These are phyloP conservation scores for Austrofundulus limnaeus DNA, from an alignment of 2,113 vertebrate genomes.

Conservation along the genomic window DNA sequence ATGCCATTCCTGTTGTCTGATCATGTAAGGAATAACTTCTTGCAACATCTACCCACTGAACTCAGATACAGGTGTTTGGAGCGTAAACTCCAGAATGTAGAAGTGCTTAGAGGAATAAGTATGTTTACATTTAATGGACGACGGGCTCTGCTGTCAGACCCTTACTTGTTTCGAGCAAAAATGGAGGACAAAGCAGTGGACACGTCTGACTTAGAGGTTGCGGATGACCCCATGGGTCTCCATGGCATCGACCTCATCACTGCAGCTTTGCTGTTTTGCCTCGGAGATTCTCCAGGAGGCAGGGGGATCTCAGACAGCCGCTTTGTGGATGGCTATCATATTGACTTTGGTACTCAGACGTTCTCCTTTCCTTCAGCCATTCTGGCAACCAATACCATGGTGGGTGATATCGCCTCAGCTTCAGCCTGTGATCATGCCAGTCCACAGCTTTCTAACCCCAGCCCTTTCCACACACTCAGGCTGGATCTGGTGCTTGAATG, in stretches of 20 bases:
- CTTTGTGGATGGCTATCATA: slow-evolving; percentile 88
- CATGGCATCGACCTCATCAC: slow-evolving; percentile 98
- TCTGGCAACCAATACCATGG: slow-evolving; percentile 96
- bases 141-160: slow-evolving; percentile 84
- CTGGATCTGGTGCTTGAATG: slow-evolving; percentile 97
- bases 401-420: slow-evolving; percentile 96
- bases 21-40: slow-evolving; percentile 82
- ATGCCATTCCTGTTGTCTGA: slow-evolving; percentile 75
- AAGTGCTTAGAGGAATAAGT: slow-evolving; percentile 84
- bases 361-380: slow-evolving; percentile 98
- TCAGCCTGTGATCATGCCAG: slow-evolving; percentile 98
- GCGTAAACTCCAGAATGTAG: slow-evolving; percentile 84
- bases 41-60: slow-evolving; percentile 80
- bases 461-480: slow-evolving; percentile 96
- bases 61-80: slow-evolving; percentile 82
- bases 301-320: slow-evolving; percentile 96
- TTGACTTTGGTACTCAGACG: slow-evolving; percentile 97
- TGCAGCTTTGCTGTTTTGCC: slow-evolving; percentile 93
- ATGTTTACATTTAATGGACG: slow-evolving; percentile 85
- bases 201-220: slow-evolving; percentile 93
- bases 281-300: slow-evolving; percentile 95
- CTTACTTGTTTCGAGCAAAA: slow-evolving; percentile 86
- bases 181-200: slow-evolving; percentile 97
- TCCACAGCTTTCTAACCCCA: slow-evolving; percentile 97
- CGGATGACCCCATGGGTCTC: slow-evolving; percentile 95